These are phyloP conservation scores for Hipparchia sbordonii DNA, from an alignment of 2,888 invertebrate species.

Conservation along the genomic window DNA sequence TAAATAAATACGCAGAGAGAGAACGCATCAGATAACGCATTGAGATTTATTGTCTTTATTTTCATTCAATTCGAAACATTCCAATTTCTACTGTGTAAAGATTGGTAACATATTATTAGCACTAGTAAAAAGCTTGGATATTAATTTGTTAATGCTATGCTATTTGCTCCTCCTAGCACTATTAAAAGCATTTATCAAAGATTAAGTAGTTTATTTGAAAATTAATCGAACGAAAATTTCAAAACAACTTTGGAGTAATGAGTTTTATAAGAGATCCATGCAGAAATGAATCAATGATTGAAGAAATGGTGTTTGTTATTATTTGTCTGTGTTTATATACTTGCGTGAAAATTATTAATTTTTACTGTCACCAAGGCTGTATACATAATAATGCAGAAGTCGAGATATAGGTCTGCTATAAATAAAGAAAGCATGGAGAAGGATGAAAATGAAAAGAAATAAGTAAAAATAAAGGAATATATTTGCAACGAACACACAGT, in stretches of 20 bases:
- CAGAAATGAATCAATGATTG: slow-evolving; percentile 80
- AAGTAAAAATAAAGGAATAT: slow-evolving; percentile 81
- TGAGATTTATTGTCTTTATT: neutral
- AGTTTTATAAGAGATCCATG: slow-evolving; percentile 75
- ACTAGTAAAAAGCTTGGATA: slow-evolving; percentile 63
- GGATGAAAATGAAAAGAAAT: slow-evolving; percentile 82
- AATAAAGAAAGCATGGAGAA: slow-evolving; percentile 77
- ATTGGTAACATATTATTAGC: slow-evolving; percentile 59
- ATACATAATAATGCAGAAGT: slow-evolving; percentile 60
- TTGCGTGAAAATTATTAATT: slow-evolving; percentile 66
- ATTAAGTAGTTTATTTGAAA: slow-evolving; percentile 58
- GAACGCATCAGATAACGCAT: too few species aligned
- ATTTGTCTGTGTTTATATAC: slow-evolving; percentile 57
- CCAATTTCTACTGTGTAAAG: slow-evolving; percentile 49
- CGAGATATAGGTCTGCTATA: slow-evolving; percentile 75
- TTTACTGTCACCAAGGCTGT: slow-evolving; percentile 76
- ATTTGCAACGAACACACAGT: slow-evolving; percentile 82
- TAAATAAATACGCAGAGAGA: neutral
- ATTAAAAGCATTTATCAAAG: slow-evolving; percentile 75
- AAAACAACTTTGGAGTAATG: slow-evolving; percentile 49
- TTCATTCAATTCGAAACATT: slow-evolving; percentile 23
- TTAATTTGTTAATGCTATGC: slow-evolving; percentile 69
- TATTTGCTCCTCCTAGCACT: slow-evolving; percentile 76
- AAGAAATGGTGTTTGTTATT: slow-evolving; percentile 80
- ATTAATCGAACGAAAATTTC: slow-evolving; percentile 47